A percentile compares a stretch with the other conserved stretches of the same genome.
These are phyloP conservation scores for Pseudotriccus pelzelni DNA, from an alignment of 2,797 vertebrate species.

Conservation along the genomic window DNA sequence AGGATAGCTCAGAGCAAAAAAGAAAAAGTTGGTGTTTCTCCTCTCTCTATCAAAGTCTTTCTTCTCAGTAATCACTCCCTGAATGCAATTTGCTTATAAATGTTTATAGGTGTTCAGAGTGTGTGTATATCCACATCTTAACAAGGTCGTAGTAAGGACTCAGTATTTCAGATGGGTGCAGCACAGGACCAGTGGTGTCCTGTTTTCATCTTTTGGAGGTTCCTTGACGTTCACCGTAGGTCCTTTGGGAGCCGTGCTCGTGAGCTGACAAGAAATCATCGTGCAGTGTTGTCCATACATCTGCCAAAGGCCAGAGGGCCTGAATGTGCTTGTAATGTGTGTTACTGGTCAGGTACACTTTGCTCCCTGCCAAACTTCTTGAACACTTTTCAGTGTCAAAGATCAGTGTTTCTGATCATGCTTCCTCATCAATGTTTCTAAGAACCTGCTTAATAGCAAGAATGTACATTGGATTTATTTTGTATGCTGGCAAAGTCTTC, in stretches of 20 bases:
- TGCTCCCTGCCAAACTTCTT: neutral
- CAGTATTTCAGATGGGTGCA: rapidly evolving
- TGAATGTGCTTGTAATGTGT: neutral
- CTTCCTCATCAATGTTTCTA: neutral
- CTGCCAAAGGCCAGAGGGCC: neutral
- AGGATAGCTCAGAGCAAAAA: neutral
- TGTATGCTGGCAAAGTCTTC: too few relatives aligned
- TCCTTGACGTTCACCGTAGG: neutral
- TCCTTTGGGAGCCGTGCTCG: neutral
- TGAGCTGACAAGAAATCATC: neutral
- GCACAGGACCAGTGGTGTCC: neutral
- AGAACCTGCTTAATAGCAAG: neutral
- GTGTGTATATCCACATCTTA: neutral
- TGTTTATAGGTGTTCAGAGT: neutral
- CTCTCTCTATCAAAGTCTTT: neutral
- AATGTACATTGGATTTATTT: too few relatives aligned
- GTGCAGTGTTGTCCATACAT: neutral
- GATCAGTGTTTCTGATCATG: neutral
- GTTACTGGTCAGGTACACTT: neutral
- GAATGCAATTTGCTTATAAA: neutral
- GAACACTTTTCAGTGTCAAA: neutral
- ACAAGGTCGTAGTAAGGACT: neutral
- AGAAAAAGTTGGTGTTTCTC: neutral
- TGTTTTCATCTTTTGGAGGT: neutral
- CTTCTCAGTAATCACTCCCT: neutral